Evolutionary conservation across 2,113 vertebrate genomes (phyloP).

Genomic region (Epinephelus lanceolatus): DNA sequence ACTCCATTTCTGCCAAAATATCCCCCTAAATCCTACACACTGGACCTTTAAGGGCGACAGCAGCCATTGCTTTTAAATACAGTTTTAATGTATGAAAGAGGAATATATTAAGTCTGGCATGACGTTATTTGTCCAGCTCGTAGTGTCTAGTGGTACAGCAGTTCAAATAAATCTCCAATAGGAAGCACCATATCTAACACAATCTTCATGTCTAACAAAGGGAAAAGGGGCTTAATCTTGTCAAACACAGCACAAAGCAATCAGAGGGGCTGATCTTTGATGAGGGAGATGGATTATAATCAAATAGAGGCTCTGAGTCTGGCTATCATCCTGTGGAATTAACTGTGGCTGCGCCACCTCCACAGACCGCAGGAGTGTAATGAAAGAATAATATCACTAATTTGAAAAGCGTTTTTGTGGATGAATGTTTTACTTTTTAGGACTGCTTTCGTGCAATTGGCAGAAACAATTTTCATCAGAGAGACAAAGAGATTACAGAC

Average conservation of each 20-base stretch:
- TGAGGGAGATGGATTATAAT: constrained; percentile 79
- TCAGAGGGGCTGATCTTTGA: constrained; percentile 76
- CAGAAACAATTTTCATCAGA: constrained; percentile 7
- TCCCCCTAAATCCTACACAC: no score
- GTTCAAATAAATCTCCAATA: constrained; percentile 47
- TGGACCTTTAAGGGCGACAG: neutral
- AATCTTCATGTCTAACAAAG: constrained; percentile 67
- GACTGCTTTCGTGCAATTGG: constrained; percentile 5
- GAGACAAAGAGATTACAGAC: neutral
- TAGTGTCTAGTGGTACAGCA: constrained; percentile 3
- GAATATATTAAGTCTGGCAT: constrained; percentile 2
- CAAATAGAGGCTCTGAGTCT: constrained; percentile 72
- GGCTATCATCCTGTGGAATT: constrained; percentile 74
- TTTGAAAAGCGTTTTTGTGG: constrained; percentile 24
- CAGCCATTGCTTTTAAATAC: constrained; percentile 1
- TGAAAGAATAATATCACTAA: constrained; percentile 31
- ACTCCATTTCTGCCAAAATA: no score
- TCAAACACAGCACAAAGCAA: constrained; percentile 78
- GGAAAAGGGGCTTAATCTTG: constrained; percentile 73
- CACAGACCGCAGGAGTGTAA: constrained; percentile 42
- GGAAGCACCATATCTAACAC: constrained; percentile 55
- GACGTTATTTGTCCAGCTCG: constrained; percentile 24
- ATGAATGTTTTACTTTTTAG: constrained; percentile 22
- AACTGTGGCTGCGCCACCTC: constrained; percentile 64
- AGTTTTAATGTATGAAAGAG: neutral